Percentiles rank a stretch among this genome's conserved stretches.
Conservation (phyloP, 2,113 vertebrate species). For the Rutilus rutilus region DNA sequence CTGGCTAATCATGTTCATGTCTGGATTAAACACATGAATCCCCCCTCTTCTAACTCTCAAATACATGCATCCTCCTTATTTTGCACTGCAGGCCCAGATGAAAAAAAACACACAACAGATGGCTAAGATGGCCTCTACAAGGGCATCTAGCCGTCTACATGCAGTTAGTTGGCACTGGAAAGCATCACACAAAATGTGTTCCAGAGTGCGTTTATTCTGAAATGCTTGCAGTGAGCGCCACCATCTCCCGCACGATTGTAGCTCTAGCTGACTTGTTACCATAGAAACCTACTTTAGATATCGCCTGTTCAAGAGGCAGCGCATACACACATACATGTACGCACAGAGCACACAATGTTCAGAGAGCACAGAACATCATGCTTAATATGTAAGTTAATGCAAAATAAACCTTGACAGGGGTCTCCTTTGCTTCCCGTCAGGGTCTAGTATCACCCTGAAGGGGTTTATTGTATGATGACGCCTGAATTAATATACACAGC, state of each 20-base stretch:
- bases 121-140: slow-evolving; percentile 66
- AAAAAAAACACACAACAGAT: slow-evolving; percentile 71
- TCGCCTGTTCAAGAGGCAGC: slow-evolving; percentile 22
- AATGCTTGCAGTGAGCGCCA: slow-evolving; percentile 70
- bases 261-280: slow-evolving; percentile 69
- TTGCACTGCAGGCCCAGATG: slow-evolving; percentile 59
- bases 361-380: background rate
- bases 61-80: slow-evolving; percentile 41
- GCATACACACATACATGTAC: slow-evolving; percentile 22
- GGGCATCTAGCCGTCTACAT: slow-evolving; percentile 65
- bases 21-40: slow-evolving; percentile 11
- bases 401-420: background rate
- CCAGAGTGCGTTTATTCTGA: slow-evolving; percentile 50
- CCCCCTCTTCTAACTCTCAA: slow-evolving; percentile 17
- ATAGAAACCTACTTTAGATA: slow-evolving; percentile 70
- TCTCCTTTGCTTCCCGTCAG: background rate
- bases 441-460: background rate
- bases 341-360: slow-evolving; percentile 9
- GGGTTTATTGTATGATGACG: background rate
- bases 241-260: slow-evolving; percentile 65
- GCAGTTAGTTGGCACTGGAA: slow-evolving; percentile 56
- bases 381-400: background rate
- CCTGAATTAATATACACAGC: background rate
- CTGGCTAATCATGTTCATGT: slow-evolving; percentile 52
- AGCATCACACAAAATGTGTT: slow-evolving; percentile 24